Percentiles rank a stretch among this genome's conserved stretches.
phyloP scores from a whole-genome alignment of 1,140 invertebrate genomes.

The Cyclargus thomasi region DNA sequence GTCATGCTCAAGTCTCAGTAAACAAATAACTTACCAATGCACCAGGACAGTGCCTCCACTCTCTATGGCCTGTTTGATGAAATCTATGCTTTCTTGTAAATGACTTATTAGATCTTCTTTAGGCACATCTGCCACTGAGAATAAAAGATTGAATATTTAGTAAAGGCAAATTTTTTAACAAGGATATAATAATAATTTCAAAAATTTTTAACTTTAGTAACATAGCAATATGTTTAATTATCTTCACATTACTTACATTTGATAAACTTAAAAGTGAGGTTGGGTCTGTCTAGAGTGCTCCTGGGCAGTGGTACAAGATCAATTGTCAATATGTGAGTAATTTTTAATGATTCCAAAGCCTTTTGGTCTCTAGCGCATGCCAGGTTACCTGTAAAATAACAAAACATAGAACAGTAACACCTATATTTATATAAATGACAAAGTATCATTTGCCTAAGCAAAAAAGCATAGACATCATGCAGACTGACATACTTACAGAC shows the following conservation, averaged over 20 bases:
- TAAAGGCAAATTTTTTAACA: neutral
- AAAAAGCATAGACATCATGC: too few species aligned
- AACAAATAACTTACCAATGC: constrained; percentile 79
- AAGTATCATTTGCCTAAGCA: too few species aligned
- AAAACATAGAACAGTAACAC: neutral
- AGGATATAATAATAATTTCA: neutral
- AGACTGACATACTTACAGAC: too few species aligned
- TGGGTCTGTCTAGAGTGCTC: constrained; percentile 80
- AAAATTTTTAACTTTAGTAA: too few species aligned
- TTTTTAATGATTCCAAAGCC: constrained; percentile 79
- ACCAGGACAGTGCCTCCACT: constrained; percentile 81
- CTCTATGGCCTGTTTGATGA: constrained; percentile 79
- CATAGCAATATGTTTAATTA: too few species aligned
- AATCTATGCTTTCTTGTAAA: constrained; percentile 83
- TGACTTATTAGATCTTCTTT: constrained; percentile 88
- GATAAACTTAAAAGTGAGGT: constrained; percentile 83
- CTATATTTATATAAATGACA: too few species aligned
- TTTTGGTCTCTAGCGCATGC: constrained; percentile 85
- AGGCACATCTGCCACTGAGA: constrained; percentile 84
- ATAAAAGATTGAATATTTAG: constrained; percentile 9
- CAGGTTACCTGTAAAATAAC: constrained; percentile 79
- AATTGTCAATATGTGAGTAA: constrained; percentile 86
- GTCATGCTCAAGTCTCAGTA: too few species aligned
- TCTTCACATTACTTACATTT: constrained; percentile 77
- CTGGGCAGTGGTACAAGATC: constrained; percentile 88